Percentiles rank a stretch among this genome's conserved stretches.
Evolutionary conservation across 2,113 vertebrate species (phyloP).

Genomic region (Seriola quinqueradiata): DNA sequence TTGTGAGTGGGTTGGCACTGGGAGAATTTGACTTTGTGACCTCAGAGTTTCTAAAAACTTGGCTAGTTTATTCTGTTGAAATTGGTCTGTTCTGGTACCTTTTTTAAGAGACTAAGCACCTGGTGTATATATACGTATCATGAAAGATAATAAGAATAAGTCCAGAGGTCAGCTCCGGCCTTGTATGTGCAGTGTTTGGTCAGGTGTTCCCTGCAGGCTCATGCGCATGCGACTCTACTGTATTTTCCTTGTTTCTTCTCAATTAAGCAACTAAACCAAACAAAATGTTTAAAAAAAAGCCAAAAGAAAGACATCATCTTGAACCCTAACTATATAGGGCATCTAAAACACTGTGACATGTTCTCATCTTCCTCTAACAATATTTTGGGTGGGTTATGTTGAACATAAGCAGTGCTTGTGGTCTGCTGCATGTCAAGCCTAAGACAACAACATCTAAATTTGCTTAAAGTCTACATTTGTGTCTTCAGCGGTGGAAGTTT

Average conservation of each 20-base stretch:
- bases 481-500: conserved; percentile 70
- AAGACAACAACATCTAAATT: conserved; percentile 72
- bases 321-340: conserved; percentile 5
- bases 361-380: conserved; percentile 59
- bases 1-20: background rate
- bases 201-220: conserved; percentile 41
- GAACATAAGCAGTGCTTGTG: conserved; percentile 54
- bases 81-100: background rate
- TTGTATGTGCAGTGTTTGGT: conserved; percentile 44
- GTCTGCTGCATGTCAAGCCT: conserved; percentile 59
- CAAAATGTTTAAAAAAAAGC: background rate
- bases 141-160: conserved; percentile 11
- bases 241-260: conserved; percentile 15
- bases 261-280: conserved; percentile 13
- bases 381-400: conserved; percentile 60
- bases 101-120: background rate
- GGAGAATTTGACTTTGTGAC: background rate
- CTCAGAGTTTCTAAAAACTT: background rate
- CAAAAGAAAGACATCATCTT: conserved; percentile 30
- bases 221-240: background rate
- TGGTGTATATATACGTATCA: background rate
- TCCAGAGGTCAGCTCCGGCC: conserved; percentile 2
- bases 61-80: background rate
- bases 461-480: conserved; percentile 72
- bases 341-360: conserved; percentile 32